Evolutionary conservation across 2,797 vertebrate species (phyloP), one percentile per base, ranked within the genome.

Genomic region (Spinus olivaceus): DNA sequence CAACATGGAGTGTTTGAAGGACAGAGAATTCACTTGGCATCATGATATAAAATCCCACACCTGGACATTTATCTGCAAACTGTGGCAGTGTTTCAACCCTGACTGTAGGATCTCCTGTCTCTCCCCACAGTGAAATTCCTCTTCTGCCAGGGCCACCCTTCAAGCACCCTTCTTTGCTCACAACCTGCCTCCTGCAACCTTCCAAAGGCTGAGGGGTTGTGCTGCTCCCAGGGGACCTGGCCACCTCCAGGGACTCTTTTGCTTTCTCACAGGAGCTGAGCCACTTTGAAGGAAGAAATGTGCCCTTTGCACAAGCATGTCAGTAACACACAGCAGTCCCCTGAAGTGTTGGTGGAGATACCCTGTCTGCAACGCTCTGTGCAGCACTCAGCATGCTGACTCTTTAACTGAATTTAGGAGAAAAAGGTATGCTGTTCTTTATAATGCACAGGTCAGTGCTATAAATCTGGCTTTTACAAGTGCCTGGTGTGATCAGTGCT

Each of bases 381-480:
- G 32, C 35, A 63, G 14, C 22, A 6, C 42, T 71, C 84, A 39
- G 44, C 27, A 81, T 5, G 6, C 51, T 14, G 16, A 46, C 25
- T 71, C 28, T 79, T 71, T 86, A 92, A 59, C 44, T 83, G 51
- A 81, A 56, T 90, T 74, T 44, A 74, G 35, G 61, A 86, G 35
- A 14, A 63, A 89, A 81, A 93, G 53, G 8, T 39, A 28, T 27
- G 0, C 42, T 66, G 27, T 46, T 70, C 46, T 74, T 91, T 60
- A 17, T 56, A 72, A 79, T 4, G n/a, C 27, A 81, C 63, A 91
- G 59, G 30, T 63, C 76, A 56, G 22, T 53, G 56, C 44, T 42
- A 81, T 84, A 83, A 92, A 92, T 86, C 41, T 81, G 41, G 69
- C 27, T 85, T 72, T 89, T 67, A 3, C 19, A 93, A 82, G 59